Percentiles rank a stretch among this genome's conserved stretches.
These are phyloP conservation scores for Sisyra terminalis DNA, from an alignment of 2,888 invertebrate species.

Conservation along the genomic window DNA sequence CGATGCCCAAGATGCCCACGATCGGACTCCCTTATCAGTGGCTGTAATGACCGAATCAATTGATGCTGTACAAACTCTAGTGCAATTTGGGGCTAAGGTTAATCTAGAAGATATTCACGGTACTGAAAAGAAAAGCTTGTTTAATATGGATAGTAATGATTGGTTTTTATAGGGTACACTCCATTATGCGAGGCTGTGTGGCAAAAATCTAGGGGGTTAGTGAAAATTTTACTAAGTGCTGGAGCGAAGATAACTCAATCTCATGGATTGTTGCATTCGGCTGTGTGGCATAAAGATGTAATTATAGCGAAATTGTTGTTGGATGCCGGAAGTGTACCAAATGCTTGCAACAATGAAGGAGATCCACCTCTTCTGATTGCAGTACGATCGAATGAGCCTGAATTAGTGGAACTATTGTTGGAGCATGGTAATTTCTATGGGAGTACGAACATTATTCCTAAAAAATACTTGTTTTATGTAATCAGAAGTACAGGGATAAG, in stretches of 20 bases:
- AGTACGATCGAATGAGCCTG: conserved; percentile 28
- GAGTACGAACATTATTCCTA: too few species aligned
- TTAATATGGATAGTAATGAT: too few species aligned
- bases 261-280: conserved; percentile 50
- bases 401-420: conserved; percentile 34
- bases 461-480: too few species aligned
- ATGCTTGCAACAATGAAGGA: conserved; percentile 45
- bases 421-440: conserved; percentile 38
- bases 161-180: conserved; percentile 37
- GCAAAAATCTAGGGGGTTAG: conserved; percentile 39
- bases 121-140: conserved; percentile 14
- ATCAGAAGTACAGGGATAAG: too few species aligned
- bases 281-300: conserved; percentile 42
- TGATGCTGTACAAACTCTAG: conserved; percentile 28
- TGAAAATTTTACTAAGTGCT: conserved; percentile 37
- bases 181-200: conserved; percentile 56
- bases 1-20: conserved; percentile 25
- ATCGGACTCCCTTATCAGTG: conserved; percentile 29
- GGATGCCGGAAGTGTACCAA: conserved; percentile 38
- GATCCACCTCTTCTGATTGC: conserved; percentile 53
- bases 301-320: conserved; percentile 38
- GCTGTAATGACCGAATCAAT: conserved; percentile 26
- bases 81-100: conserved; percentile 40
- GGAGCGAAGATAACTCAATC: conserved; percentile 56
- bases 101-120: conserved; percentile 54